Percentiles rank a stretch among this genome's conserved stretches.
Conservation (phyloP, 2,888 invertebrate species). For the Acanthosepion pharaonis region DNA sequence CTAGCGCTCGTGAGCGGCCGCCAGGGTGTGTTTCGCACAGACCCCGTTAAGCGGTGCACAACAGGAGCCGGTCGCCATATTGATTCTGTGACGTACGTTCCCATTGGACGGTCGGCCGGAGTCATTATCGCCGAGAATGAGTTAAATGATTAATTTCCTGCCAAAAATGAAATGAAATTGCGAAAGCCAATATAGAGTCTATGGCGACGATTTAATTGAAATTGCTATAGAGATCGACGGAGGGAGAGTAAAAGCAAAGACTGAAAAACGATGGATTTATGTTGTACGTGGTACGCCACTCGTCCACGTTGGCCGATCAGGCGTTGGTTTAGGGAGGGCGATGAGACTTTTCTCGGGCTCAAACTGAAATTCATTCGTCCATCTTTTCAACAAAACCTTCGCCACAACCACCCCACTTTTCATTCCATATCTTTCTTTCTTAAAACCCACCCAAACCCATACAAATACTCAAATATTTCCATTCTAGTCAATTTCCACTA, state of each 20-base stretch:
- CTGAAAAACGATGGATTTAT: not conserved
- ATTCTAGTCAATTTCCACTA: not conserved
- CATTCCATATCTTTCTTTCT: not conserved
- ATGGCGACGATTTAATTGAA: slow-evolving; percentile 33
- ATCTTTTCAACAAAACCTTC: not conserved
- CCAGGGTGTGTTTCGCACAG: not conserved
- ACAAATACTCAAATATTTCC: not conserved
- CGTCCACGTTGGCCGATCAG: not conserved
- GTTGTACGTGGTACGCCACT: not conserved
- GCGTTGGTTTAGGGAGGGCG: not conserved
- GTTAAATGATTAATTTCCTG: slow-evolving; percentile 15
- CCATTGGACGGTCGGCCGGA: slow-evolving; percentile 7
- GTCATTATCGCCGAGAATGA: slow-evolving; percentile 25
- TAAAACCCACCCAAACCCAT: not conserved
- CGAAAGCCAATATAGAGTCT: slow-evolving; percentile 23
- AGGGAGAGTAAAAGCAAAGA: not conserved
- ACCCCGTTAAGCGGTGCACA: not conserved
- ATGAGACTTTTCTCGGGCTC: not conserved
- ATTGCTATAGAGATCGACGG: not conserved
- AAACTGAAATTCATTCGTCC: not conserved
- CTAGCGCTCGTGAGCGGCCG: not conserved
- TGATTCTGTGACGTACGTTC: slow-evolving; percentile 33
- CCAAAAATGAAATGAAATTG: slow-evolving; percentile 33
- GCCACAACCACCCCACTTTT: not conserved
- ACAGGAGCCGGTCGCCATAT: slow-evolving; percentile 11